A percentile compares a stretch with the other conserved stretches of the same genome.
Conservation (phyloP, 2,888 invertebrate genomes). For the Rhorus exstirpatorius region DNA sequence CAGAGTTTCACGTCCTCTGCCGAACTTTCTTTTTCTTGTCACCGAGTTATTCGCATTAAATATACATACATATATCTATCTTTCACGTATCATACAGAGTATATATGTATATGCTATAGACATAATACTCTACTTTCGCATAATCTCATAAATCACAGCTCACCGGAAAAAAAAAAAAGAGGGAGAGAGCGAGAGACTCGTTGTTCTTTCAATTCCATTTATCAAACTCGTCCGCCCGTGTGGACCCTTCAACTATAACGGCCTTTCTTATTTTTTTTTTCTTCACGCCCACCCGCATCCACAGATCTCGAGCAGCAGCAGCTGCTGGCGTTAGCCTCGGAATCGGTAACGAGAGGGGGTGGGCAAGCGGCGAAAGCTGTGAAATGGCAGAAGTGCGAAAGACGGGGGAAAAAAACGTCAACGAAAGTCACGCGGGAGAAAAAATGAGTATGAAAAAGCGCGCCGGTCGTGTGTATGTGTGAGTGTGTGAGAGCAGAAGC, state of each 20-base stretch:
- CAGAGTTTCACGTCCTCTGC: constrained; percentile 28
- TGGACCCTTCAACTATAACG: constrained; percentile 51
- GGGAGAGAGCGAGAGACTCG: constrained; percentile 35
- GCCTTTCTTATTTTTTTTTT: constrained; percentile 31
- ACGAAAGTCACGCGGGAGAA: constrained; percentile 15
- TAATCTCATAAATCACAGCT: constrained; percentile 65
- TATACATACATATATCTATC: constrained; percentile 30
- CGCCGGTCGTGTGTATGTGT: constrained; percentile 5
- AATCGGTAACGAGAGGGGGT: constrained; percentile 59
- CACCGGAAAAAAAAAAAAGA: constrained; percentile 56
- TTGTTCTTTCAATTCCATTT: constrained; percentile 71
- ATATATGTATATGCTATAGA: constrained; percentile 12
- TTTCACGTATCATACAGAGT: constrained; percentile 39
- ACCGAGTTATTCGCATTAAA: constrained; percentile 41
- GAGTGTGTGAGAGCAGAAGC: constrained; percentile 21
- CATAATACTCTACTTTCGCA: constrained; percentile 56
- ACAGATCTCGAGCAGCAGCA: constrained; percentile 46
- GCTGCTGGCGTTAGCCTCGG: constrained; percentile 45
- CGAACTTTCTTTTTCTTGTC: constrained; percentile 50
- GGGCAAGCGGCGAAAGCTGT: constrained; percentile 60
- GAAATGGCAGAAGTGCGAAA: constrained; percentile 46
- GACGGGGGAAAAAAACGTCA: constrained; percentile 22
- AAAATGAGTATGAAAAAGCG: constrained; percentile 33
- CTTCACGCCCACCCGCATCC: constrained; percentile 67
- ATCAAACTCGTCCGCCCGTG: constrained; percentile 67